A percentile compares a stretch with the other conserved stretches of the same genome.
phyloP scores from a whole-genome alignment of 2,113 vertebrate species.

The Argyrosomus japonicus region DNA sequence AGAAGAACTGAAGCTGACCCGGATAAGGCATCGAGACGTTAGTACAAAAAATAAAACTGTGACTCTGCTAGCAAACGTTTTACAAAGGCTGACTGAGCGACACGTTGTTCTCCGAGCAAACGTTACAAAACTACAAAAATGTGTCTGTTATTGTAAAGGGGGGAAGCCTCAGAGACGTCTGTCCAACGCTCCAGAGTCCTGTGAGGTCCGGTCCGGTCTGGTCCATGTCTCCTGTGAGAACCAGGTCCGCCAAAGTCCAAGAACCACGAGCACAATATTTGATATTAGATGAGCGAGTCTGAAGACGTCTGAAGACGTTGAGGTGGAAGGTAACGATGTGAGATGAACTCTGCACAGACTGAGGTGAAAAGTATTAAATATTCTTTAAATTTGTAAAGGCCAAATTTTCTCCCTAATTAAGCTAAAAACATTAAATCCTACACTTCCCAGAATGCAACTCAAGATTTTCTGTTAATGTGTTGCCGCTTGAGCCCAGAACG shows the following conservation, averaged over 20 bases:
- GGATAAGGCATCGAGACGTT: conserved; percentile 67
- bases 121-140: conserved; percentile 63
- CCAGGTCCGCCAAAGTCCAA: neutral
- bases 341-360: neutral
- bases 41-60: conserved; percentile 69
- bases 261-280: neutral
- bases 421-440: neutral
- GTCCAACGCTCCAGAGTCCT: neutral
- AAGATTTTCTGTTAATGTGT: too few relatives aligned
- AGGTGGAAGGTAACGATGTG: neutral
- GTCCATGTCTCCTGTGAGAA: neutral
- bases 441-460: conserved; percentile 17
- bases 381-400: neutral
- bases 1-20: conserved; percentile 50
- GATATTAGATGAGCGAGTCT: too few relatives aligned
- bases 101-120: conserved; percentile 21
- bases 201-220: neutral
- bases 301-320: too few relatives aligned
- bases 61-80: conserved; percentile 66
- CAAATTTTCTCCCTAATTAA: neutral
- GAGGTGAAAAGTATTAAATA: neutral
- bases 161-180: neutral
- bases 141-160: conserved; percentile 36
- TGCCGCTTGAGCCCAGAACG: too few relatives aligned
- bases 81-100: conserved; percentile 56